These are phyloP conservation scores for Karalla daura DNA, from an alignment of 2,797 vertebrate genomes.

Conservation along the genomic window DNA sequence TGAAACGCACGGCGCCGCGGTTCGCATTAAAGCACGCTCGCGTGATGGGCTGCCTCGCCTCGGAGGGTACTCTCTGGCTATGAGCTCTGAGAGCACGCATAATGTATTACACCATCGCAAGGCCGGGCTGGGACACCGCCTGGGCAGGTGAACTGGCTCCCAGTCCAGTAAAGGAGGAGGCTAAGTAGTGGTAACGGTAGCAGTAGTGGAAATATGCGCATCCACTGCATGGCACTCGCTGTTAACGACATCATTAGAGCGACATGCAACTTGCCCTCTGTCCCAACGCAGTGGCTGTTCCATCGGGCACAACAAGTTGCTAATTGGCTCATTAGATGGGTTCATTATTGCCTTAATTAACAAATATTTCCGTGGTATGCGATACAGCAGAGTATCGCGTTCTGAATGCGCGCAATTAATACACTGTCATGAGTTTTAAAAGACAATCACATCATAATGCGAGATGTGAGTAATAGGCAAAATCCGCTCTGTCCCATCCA, in stretches of 20 bases:
- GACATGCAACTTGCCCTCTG: neutral
- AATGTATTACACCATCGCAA: constrained; percentile 52
- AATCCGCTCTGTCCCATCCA: neutral
- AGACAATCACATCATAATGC: no score
- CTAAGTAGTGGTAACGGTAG: constrained; percentile 1
- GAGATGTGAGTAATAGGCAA: no score
- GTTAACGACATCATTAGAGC: constrained; percentile 23
- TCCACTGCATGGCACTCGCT: neutral
- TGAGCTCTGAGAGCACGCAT: constrained; percentile 46
- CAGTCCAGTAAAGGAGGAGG: constrained; percentile 32
- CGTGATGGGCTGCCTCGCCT: constrained; percentile 52
- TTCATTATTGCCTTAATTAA: constrained; percentile 36
- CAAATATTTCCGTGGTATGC: constrained; percentile 23
- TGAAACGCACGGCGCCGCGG: constrained; percentile 26
- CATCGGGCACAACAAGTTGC: constrained; percentile 27
- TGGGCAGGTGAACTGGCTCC: constrained; percentile 43
- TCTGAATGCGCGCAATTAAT: constrained; percentile 24
- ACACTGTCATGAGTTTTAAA: no score
- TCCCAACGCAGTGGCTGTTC: constrained; percentile 22
- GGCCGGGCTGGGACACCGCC: constrained; percentile 27
- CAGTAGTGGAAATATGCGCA: constrained; percentile 1
- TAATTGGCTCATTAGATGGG: constrained; percentile 30
- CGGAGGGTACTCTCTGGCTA: constrained; percentile 46
- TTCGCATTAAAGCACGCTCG: constrained; percentile 37
- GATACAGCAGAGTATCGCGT: constrained; percentile 11